phyloP scores from a whole-genome alignment of 2,888 invertebrate genomes.

The Chloroclysta siterata region DNA sequence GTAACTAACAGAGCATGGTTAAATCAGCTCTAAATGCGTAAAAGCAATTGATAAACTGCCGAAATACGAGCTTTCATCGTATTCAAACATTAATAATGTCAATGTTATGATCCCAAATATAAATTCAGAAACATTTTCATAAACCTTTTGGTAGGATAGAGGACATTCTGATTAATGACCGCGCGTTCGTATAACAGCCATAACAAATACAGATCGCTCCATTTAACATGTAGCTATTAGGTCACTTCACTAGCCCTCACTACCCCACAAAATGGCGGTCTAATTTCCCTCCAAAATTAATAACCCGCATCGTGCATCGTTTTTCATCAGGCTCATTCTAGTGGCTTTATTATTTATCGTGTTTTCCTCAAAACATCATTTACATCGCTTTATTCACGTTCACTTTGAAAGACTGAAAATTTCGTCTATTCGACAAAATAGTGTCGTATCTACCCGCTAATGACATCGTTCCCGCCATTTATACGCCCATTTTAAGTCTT shows the following conservation, averaged over 20 bases:
- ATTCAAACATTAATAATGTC: not conserved
- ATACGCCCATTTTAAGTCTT: slow-evolving; percentile 69
- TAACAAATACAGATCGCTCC: slow-evolving; percentile 40
- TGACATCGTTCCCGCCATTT: slow-evolving; percentile 70
- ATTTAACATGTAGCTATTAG: slow-evolving; percentile 50
- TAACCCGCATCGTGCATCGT: slow-evolving; percentile 71
- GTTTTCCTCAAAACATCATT: slow-evolving; percentile 76
- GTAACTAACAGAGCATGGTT: too few relatives aligned
- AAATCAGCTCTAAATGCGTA: too few relatives aligned
- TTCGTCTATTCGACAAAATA: slow-evolving; percentile 83
- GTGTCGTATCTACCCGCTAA: slow-evolving; percentile 80
- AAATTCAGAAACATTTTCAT: slow-evolving; percentile 15
- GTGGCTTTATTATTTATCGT: slow-evolving; percentile 76
- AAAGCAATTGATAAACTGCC: too few relatives aligned
- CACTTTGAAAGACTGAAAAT: slow-evolving; percentile 80
- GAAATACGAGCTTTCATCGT: too few relatives aligned
- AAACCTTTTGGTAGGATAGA: slow-evolving; percentile 15
- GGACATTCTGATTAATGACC: slow-evolving; percentile 22
- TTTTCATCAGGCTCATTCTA: slow-evolving; percentile 76
- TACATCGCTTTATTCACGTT: slow-evolving; percentile 76
- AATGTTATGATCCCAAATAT: slow-evolving; percentile 1
- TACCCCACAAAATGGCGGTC: slow-evolving; percentile 63
- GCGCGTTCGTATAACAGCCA: slow-evolving; percentile 20
- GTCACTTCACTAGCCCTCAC: slow-evolving; percentile 50
- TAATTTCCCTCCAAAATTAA: slow-evolving; percentile 75